Percentiles rank a stretch among this genome's conserved stretches.
These are phyloP conservation scores for Macrosteles quadrilineatus DNA, from an alignment of 1,140 invertebrate genomes.

Conservation along the genomic window DNA sequence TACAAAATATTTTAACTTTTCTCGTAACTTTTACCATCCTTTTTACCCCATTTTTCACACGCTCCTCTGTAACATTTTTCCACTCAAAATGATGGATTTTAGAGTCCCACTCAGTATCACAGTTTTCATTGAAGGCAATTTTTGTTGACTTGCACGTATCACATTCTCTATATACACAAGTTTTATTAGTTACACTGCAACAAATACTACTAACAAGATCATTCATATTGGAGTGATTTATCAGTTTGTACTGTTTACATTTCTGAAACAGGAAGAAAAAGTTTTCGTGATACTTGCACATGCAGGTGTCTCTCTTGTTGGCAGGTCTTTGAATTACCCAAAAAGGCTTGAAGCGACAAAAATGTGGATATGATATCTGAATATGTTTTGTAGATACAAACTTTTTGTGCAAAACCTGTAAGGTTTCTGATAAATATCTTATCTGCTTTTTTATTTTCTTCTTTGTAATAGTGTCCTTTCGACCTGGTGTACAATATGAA, in stretches of 20 bases:
- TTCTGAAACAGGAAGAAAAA: neutral
- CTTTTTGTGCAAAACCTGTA: neutral
- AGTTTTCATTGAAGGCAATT: neutral
- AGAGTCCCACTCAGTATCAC: neutral
- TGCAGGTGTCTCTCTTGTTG: neutral
- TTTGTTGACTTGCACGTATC: neutral
- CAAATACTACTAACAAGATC: constrained; percentile 5
- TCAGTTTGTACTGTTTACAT: neutral
- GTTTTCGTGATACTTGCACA: neutral
- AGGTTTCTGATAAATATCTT: neutral
- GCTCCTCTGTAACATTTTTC: constrained; percentile 1
- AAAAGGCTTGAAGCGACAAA: neutral
- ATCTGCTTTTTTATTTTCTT: neutral
- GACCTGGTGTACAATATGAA: neutral
- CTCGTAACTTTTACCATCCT: constrained; percentile 20
- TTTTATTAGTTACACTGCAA: neutral
- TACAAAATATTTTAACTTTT: constrained; percentile 14
- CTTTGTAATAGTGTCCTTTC: no score
- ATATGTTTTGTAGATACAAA: neutral
- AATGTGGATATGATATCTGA: neutral
- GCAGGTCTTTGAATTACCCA: neutral
- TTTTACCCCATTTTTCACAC: constrained; percentile 31
- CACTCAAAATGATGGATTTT: constrained; percentile 1
- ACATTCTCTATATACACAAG: constrained; percentile 1
- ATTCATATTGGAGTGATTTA: constrained; percentile 2